These are phyloP conservation scores for Pitangus sulphuratus DNA, from an alignment of 2,797 vertebrate species.

Conservation along the genomic window DNA sequence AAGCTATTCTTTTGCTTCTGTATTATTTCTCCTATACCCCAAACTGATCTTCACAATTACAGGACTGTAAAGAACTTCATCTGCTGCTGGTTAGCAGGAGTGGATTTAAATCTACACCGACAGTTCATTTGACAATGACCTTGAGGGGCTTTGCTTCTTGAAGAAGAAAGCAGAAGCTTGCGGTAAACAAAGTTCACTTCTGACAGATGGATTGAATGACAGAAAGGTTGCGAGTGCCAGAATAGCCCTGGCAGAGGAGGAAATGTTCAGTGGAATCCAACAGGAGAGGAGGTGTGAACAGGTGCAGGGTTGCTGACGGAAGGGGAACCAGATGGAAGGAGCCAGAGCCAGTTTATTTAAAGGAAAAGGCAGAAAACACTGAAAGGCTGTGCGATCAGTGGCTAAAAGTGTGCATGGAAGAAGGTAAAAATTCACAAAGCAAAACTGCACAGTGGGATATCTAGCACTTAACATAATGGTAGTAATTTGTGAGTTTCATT, in stretches of 20 bases:
- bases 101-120: constrained; percentile 85
- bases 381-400: constrained; percentile 87
- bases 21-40: constrained; percentile 69
- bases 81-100: constrained; percentile 78
- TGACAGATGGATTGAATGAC: constrained; percentile 99
- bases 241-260: constrained; percentile 98
- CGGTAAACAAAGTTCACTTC: constrained; percentile 99
- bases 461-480: constrained; percentile 82
- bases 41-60: constrained; percentile 74
- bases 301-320: constrained; percentile 99
- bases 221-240: constrained; percentile 99
- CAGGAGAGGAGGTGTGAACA: constrained; percentile 99
- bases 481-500: constrained; percentile 82
- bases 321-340: constrained; percentile 99
- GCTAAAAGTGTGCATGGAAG: constrained; percentile 86
- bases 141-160: constrained; percentile 96
- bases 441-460: constrained; percentile 84
- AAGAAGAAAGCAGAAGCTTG: constrained; percentile 97
- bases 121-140: constrained; percentile 90
- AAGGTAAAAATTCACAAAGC: constrained; percentile 86
- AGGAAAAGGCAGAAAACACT: constrained; percentile 94
- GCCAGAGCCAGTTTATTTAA: constrained; percentile 99
- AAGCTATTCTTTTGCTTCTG: constrained; percentile 69
- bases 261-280: constrained; percentile 97
- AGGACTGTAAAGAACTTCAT: constrained; percentile 75